These are phyloP conservation scores for Monodelphis domestica DNA, from an alignment of 2,797 vertebrate species.

Conservation along the genomic window DNA sequence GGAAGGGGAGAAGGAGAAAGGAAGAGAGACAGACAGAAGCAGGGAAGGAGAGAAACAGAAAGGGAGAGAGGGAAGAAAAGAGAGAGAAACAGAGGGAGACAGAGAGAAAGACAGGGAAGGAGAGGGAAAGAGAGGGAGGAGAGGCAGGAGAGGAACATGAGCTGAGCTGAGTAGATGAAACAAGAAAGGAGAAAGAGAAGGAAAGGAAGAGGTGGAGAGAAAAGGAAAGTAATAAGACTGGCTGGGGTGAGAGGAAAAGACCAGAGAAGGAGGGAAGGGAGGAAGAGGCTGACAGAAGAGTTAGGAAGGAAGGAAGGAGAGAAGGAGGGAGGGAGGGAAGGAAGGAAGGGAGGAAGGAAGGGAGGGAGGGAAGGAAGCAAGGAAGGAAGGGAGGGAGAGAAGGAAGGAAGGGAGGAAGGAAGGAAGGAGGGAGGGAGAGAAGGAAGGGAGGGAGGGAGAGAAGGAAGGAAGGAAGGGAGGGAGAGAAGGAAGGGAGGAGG, in stretches of 20 bases:
- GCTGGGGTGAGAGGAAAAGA: slow-evolving; percentile 31
- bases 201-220: too few relatives aligned
- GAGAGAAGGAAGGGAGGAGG: neutral
- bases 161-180: too few relatives aligned
- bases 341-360: slow-evolving; percentile 4
- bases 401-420: neutral
- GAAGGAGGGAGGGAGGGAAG: neutral
- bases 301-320: neutral
- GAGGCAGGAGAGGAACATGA: too few relatives aligned
- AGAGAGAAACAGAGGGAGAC: too few relatives aligned
- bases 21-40: too few relatives aligned
- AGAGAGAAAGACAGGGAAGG: too few relatives aligned
- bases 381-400: neutral
- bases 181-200: too few relatives aligned
- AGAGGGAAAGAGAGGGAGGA: too few relatives aligned
- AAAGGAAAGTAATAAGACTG: too few relatives aligned
- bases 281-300: neutral
- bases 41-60: too few relatives aligned
- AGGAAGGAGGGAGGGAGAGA: neutral
- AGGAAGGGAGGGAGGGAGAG: slow-evolving; percentile 11
- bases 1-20: too few relatives aligned
- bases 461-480: slow-evolving; percentile 53
- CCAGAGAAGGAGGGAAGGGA: neutral
- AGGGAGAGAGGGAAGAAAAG: too few relatives aligned
- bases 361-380: neutral